Conservation (phyloP, 2,888 invertebrate genomes). For the Archaeoteleia sp. region DNA sequence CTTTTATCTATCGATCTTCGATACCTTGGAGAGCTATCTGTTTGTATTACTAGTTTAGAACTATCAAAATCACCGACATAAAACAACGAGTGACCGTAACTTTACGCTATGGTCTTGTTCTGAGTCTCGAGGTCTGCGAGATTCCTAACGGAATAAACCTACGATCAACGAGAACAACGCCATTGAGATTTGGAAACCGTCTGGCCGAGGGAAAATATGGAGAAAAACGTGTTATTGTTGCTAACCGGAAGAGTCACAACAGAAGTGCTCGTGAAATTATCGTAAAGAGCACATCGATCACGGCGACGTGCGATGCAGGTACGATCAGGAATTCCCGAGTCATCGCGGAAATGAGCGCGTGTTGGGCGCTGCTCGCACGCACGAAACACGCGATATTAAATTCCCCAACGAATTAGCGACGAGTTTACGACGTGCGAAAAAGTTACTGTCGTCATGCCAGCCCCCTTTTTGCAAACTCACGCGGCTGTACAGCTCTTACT, state of each 20-base stretch:
- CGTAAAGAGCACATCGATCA: slow-evolving; percentile 13
- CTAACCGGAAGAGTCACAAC: neutral
- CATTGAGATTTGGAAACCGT: too few species aligned
- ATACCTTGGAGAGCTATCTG: too few species aligned
- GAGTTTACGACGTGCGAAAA: slow-evolving; percentile 14
- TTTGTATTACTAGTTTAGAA: too few species aligned
- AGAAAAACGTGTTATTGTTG: neutral
- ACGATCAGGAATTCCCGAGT: slow-evolving; percentile 25
- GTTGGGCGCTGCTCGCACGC: slow-evolving; percentile 13
- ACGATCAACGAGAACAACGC: slow-evolving; percentile 48
- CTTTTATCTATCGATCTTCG: too few species aligned
- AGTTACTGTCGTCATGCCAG: slow-evolving; percentile 8
- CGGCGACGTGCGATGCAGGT: slow-evolving; percentile 16
- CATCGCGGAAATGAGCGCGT: slow-evolving; percentile 38
- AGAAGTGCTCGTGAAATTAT: slow-evolving; percentile 2
- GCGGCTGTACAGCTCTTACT: neutral
- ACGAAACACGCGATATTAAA: slow-evolving; percentile 48
- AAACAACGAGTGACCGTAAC: too few species aligned
- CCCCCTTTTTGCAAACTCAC: slow-evolving; percentile 8
- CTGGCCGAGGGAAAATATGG: neutral
- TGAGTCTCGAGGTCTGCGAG: slow-evolving; percentile 57
- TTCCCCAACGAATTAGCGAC: slow-evolving; percentile 15
- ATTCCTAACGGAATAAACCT: slow-evolving; percentile 67
- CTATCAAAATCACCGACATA: too few species aligned
- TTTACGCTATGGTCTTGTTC: slow-evolving; percentile 54